Percentiles rank a stretch among this genome's conserved stretches.
Evolutionary conservation across 2,113 vertebrate species (phyloP).

Genomic region (Agelaius tricolor): DNA sequence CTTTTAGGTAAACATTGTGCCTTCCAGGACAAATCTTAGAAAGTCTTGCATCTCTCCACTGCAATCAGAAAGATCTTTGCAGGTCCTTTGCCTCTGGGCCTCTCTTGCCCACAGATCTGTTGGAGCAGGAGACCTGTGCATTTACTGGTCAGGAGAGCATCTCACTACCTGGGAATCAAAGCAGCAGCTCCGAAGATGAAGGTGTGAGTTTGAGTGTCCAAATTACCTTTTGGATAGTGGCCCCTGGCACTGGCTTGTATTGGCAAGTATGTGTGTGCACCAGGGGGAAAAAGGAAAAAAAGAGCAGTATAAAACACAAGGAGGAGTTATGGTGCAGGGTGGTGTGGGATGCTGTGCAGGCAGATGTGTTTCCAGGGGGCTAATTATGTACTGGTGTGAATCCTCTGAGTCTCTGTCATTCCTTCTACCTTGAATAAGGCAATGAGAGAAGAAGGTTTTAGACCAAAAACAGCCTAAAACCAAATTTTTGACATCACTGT

Average conservation of each 20-base stretch:
- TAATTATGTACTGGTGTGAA: not conserved
- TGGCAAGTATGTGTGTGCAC: not conserved
- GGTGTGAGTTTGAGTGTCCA: not conserved
- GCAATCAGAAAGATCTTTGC: not conserved
- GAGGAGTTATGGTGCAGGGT: accelerated
- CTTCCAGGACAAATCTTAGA: not conserved
- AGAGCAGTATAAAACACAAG: not conserved
- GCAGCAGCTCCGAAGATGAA: not conserved
- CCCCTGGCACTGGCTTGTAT: not conserved
- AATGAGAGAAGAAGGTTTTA: not conserved
- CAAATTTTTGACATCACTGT: not conserved
- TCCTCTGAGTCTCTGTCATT: not conserved
- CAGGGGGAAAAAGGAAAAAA: not conserved
- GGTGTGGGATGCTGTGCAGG: accelerated
- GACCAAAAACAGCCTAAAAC: not conserved
- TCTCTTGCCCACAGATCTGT: not conserved
- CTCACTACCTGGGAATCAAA: not conserved
- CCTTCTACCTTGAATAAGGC: not conserved
- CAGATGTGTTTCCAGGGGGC: not conserved
- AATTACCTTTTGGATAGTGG: not conserved
- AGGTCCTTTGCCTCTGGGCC: not conserved
- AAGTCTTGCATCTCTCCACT: not conserved
- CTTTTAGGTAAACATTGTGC: not conserved
- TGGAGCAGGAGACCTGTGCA: not conserved
- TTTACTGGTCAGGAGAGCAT: accelerated